Evolutionary conservation across 2,113 vertebrate genomes (phyloP), one percentile per base, ranked within the genome.

Genomic region (Heterotilapia buettikoferi): DNA sequence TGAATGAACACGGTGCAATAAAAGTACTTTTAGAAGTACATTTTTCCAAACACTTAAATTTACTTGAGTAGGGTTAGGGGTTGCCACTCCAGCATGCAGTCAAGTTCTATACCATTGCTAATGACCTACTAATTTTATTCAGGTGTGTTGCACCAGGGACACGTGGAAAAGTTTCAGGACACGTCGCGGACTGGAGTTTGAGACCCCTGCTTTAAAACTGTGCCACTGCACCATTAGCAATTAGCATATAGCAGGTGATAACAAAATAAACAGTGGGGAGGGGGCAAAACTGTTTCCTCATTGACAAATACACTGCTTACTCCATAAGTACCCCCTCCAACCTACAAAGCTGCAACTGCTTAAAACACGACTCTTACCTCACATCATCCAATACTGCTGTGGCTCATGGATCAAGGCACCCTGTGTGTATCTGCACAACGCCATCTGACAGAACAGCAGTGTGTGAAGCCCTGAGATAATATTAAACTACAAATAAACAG

Each of bases 261-360:
- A 63, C 59, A 36, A 66, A 63, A n/a, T 2, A 68, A 43, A 26
- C 38, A 71, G n/a, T 1, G 7, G 1, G 12, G 7, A 43, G 7
- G 1, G 56, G 0, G 12, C 5, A 0, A 43, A 45, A 1, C 38
- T 26, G 38, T 9, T 71, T 26, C 3, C 38, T 16, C 38, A 3
- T 9, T 26, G 8, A 3, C 66, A 71, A 43, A 71, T 9, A 71
- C 31, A 71, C 38, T 43, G 38, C 21, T 45, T 0, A 26, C 38
- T 73, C 21, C 13, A 10, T 10, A 45, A 73, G 38, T 13, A 26
- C 3, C 5, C 0, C 21, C 38, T 9, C 38, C 13, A 26, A 26
- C 68, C 68, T 73, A 21, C 19, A 71, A 24, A 71, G n/a, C n/a
- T 24, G 36, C 38, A 6, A 3, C n/a, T 26, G 21, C 13, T 73